Evolutionary conservation across 2,113 vertebrate species (phyloP).

Genomic region (Hippocampus comes): DNA sequence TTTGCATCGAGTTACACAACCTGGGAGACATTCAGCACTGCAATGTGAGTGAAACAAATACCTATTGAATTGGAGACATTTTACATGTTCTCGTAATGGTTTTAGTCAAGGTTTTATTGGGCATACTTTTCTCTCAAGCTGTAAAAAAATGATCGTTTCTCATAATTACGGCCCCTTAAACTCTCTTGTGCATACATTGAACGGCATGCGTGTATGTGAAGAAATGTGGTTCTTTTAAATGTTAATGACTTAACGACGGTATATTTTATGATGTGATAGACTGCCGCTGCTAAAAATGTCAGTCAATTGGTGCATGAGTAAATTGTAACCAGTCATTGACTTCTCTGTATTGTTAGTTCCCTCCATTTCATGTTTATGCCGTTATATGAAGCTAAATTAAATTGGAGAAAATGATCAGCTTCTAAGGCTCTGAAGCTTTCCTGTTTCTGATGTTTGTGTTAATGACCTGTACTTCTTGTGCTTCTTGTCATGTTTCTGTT

Average conservation of each 20-base stretch:
- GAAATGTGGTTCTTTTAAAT: background rate
- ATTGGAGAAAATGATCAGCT: background rate
- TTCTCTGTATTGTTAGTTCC: background rate
- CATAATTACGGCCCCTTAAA: background rate
- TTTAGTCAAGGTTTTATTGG: background rate
- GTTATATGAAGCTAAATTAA: background rate
- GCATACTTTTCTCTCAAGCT: background rate
- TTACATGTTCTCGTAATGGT: background rate
- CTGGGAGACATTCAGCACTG: background rate
- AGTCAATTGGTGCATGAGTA: background rate
- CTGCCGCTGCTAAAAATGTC: background rate
- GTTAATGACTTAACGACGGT: background rate
- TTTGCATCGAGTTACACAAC: constrained; percentile 1
- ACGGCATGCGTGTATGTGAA: background rate
- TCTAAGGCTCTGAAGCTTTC: background rate
- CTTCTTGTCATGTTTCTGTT: background rate
- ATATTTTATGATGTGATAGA: background rate
- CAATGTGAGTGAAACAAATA: constrained; percentile 2
- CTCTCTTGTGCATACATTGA: background rate
- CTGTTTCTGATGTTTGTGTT: background rate
- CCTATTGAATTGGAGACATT: background rate
- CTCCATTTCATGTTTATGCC: background rate
- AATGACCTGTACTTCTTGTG: background rate
- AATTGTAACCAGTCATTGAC: background rate
- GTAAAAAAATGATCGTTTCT: background rate